phyloP scores from a whole-genome alignment of 1,140 invertebrate genomes.

The Rhopalosiphum maidis region DNA sequence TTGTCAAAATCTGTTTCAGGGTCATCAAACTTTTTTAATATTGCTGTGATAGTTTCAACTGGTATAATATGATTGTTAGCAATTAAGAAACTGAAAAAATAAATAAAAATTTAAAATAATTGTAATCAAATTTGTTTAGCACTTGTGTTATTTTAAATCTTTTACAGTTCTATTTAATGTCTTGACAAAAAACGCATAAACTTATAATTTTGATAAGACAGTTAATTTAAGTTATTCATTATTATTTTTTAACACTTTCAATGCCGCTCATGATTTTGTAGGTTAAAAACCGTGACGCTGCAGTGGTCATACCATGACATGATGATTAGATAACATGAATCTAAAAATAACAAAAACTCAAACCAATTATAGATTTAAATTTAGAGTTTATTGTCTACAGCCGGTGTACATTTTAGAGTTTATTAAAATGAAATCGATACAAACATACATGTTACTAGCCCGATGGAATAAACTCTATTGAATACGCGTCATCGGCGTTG shows the following conservation, averaged over 20 bases:
- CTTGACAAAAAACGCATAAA: background rate
- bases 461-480: too few relatives aligned
- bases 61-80: slow-evolving; percentile 91
- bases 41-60: slow-evolving; percentile 80
- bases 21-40: slow-evolving; percentile 80
- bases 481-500: too few relatives aligned
- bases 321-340: too few relatives aligned
- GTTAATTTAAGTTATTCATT: background rate
- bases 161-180: background rate
- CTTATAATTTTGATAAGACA: background rate
- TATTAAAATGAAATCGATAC: too few relatives aligned
- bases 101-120: background rate
- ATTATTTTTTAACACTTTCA: background rate
- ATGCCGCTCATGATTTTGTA: too few relatives aligned
- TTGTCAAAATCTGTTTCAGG: slow-evolving; percentile 91
- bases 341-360: too few relatives aligned
- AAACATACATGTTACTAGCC: too few relatives aligned
- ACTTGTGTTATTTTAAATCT: background rate
- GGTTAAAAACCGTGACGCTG: too few relatives aligned
- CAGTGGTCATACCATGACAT: too few relatives aligned
- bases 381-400: too few relatives aligned
- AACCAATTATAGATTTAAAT: too few relatives aligned
- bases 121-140: background rate
- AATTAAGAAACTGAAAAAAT: slow-evolving; percentile 72
- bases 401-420: too few relatives aligned